These are phyloP conservation scores for Drosophila demipolita DNA, from an alignment of 2,888 invertebrate genomes.

Conservation along the genomic window DNA sequence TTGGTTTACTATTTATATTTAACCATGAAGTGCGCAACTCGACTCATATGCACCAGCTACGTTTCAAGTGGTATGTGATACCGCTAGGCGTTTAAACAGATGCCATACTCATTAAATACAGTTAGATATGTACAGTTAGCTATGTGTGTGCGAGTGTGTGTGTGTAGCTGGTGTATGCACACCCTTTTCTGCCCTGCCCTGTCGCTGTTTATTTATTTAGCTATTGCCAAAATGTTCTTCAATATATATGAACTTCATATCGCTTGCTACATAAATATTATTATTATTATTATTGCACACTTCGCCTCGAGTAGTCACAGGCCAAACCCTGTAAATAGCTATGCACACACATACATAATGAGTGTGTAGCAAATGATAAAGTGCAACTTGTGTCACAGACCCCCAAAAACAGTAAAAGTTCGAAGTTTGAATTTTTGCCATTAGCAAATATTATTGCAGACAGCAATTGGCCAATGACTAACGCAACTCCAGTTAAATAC, in stretches of 20 bases:
- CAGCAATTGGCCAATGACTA: constrained; percentile 10
- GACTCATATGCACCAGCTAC: constrained; percentile 47
- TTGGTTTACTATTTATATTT: not conserved
- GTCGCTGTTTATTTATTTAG: constrained; percentile 73
- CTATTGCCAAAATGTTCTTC: constrained; percentile 60
- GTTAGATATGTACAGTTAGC: not conserved
- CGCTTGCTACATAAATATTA: constrained; percentile 76
- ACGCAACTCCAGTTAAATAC: constrained; percentile 20
- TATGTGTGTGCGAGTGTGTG: constrained; percentile 9
- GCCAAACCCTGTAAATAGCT: constrained; percentile 28
- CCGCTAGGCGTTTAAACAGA: constrained; percentile 32
- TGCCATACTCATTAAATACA: constrained; percentile 5
- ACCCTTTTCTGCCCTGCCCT: constrained; percentile 28
- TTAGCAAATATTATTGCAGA: constrained; percentile 65
- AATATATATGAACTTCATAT: constrained; percentile 63
- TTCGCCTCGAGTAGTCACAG: constrained; percentile 11
- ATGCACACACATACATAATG: constrained; percentile 9
- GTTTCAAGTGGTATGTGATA: constrained; percentile 23
- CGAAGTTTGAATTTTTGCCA: constrained; percentile 38
- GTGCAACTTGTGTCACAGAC: constrained; percentile 53
- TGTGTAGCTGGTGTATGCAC: constrained; percentile 17
- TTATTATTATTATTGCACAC: constrained; percentile 63
- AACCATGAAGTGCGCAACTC: not conserved
- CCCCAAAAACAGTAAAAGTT: constrained; percentile 29
- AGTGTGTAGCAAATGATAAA: constrained; percentile 50